phyloP scores from a whole-genome alignment of 2,113 vertebrate genomes.

The Chaetops frenatus region DNA sequence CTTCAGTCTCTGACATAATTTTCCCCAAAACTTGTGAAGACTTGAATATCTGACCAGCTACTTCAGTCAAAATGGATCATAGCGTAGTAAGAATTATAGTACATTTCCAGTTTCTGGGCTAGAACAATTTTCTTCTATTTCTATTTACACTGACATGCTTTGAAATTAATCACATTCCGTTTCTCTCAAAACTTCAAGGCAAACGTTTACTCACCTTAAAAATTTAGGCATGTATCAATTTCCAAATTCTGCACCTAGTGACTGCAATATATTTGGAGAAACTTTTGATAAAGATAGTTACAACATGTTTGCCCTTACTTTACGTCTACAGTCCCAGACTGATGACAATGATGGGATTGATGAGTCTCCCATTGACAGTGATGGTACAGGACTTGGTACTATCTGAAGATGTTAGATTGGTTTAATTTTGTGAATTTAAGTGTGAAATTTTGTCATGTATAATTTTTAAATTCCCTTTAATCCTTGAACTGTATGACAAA shows the following conservation, averaged over 20 bases:
- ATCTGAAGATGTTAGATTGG: neutral
- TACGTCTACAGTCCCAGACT: neutral
- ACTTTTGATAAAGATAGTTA: neutral
- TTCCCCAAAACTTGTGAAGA: neutral
- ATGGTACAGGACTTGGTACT: neutral
- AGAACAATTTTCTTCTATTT: neutral
- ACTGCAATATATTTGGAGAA: neutral
- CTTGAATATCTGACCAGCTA: neutral
- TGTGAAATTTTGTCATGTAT: neutral
- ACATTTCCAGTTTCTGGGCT: neutral
- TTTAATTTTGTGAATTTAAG: neutral
- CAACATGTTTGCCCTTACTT: neutral
- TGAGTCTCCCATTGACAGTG: neutral
- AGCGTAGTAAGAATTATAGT: neutral
- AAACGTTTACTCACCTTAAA: neutral
- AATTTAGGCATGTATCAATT: fast-evolving
- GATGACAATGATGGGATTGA: neutral
- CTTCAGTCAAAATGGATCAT: neutral
- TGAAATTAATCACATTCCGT: neutral
- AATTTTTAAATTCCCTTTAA: neutral
- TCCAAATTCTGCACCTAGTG: neutral
- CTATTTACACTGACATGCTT: neutral
- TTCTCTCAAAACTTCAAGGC: neutral
- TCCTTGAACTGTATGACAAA: neutral
- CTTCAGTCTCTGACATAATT: neutral